These are phyloP conservation scores for Agonopterix heracliana DNA, from an alignment of 2,888 invertebrate genomes.

Conservation along the genomic window DNA sequence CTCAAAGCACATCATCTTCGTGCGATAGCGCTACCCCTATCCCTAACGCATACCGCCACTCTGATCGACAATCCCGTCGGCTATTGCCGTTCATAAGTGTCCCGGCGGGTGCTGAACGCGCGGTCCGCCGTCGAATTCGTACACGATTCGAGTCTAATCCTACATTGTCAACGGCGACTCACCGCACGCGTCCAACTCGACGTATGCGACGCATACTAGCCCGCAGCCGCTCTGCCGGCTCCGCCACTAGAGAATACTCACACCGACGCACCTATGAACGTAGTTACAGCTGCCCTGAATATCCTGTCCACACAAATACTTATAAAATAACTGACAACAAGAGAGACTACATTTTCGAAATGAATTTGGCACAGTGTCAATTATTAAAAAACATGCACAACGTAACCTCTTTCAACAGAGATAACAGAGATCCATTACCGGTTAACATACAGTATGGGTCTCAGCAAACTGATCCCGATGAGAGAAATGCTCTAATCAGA, in stretches of 20 bases:
- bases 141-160: conserved; percentile 18
- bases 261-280: conserved; percentile 42
- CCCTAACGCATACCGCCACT: conserved; percentile 26
- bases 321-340: conserved; percentile 47
- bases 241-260: conserved; percentile 34
- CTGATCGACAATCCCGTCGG: conserved; percentile 27
- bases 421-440: conserved; percentile 19
- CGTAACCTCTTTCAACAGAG: conserved; percentile 8
- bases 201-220: conserved; percentile 40
- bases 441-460: conserved; percentile 20
- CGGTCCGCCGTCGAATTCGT: conserved; percentile 33
- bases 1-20: conserved; percentile 52
- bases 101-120: conserved; percentile 38
- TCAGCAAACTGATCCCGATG: too few species aligned
- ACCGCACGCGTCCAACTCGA: conserved; percentile 33
- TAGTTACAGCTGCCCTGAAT: conserved; percentile 54
- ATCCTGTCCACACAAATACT: conserved; percentile 37
- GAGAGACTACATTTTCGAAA: conserved; percentile 42
- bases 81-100: conserved; percentile 40
- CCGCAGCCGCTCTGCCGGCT: conserved; percentile 54
- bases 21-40: conserved; percentile 54
- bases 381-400: background rate
- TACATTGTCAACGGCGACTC: conserved; percentile 3
- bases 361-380: conserved; percentile 21
- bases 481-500: conserved; percentile 5